These are phyloP conservation scores for Aphodius sticticus DNA, from an alignment of 2,888 invertebrate species.

Conservation along the genomic window DNA sequence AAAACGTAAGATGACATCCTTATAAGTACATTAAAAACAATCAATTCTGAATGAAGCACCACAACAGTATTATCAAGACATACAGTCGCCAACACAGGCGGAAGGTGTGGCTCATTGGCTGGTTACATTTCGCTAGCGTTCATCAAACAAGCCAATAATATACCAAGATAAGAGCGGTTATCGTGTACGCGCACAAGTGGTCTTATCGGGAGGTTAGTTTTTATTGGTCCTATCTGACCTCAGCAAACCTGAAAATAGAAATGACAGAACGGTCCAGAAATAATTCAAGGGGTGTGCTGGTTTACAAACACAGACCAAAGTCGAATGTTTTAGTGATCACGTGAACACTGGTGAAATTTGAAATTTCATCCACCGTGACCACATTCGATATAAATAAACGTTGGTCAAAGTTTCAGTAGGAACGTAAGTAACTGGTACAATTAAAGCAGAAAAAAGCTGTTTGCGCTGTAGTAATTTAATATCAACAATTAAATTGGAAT, in stretches of 20 bases:
- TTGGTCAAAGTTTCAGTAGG: background rate
- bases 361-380: background rate
- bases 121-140: background rate
- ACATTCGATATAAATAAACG: background rate
- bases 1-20: background rate
- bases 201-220: background rate
- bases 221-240: background rate
- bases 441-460: background rate
- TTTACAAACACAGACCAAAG: background rate
- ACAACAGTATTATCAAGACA: background rate
- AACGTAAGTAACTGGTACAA: background rate
- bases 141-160: background rate
- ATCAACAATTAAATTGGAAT: too few relatives aligned
- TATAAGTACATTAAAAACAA: background rate
- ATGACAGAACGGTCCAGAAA: background rate
- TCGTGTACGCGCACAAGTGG: background rate
- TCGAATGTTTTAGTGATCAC: background rate
- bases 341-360: background rate
- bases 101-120: background rate
- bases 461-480: background rate
- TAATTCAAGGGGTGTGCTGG: background rate
- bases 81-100: background rate
- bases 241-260: background rate
- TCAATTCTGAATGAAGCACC: background rate
- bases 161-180: background rate